Evolutionary conservation across 2,797 vertebrate species (phyloP).

Genomic region (Vireo griseus): DNA sequence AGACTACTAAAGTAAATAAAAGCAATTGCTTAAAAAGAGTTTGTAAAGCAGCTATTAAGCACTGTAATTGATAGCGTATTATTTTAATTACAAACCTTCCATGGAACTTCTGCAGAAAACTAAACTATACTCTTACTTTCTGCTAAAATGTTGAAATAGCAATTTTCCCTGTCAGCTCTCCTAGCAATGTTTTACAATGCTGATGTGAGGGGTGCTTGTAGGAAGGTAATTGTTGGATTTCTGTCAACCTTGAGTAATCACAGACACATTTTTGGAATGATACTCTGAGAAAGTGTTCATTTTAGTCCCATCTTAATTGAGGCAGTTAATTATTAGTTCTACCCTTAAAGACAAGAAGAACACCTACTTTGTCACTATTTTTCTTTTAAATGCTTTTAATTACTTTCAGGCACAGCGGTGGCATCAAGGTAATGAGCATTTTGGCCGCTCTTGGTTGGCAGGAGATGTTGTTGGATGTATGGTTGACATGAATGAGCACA

Average conservation of each 20-base stretch:
- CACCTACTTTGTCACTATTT: not conserved
- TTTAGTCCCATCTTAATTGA: not conserved
- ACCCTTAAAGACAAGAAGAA: not conserved
- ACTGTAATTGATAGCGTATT: not conserved
- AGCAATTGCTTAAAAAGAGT: not conserved
- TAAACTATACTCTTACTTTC: not conserved
- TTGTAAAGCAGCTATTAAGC: not conserved
- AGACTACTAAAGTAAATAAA: not conserved
- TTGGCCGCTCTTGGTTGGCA: conserved; percentile 87
- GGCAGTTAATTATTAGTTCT: not conserved
- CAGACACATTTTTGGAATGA: not conserved
- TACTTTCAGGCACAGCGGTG: conserved; percentile 87
- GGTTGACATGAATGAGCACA: conserved; percentile 93
- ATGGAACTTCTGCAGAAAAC: not conserved
- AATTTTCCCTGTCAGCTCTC: not conserved
- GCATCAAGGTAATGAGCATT: conserved; percentile 96
- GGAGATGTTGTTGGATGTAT: conserved; percentile 93
- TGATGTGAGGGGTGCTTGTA: not conserved
- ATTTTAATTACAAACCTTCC: not conserved
- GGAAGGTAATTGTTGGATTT: not conserved
- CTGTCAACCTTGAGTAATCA: not conserved
- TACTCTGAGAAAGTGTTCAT: not conserved
- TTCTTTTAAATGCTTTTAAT: not conserved
- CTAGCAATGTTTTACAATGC: not conserved
- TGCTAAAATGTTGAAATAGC: not conserved